phyloP scores from a whole-genome alignment of 2,797 vertebrate genomes.

The Muscicapa comitata region DNA sequence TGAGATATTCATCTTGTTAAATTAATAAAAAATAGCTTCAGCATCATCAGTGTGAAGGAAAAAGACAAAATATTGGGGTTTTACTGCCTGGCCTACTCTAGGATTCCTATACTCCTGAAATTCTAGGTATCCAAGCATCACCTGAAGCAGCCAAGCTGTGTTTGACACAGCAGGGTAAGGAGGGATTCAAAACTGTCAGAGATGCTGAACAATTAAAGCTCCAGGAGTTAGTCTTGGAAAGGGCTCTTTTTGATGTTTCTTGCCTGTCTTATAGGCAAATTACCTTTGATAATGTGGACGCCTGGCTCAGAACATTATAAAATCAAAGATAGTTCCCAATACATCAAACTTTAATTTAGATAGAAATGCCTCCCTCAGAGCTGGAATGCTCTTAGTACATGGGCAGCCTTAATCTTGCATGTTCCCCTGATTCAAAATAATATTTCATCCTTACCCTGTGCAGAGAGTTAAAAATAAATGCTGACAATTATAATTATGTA shows the following conservation, averaged over 20 bases:
- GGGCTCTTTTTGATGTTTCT: conserved; percentile 28
- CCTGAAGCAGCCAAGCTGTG: not conserved
- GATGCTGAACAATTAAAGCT: conserved; percentile 18
- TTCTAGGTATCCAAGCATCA: not conserved
- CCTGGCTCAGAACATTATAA: conserved; percentile 33
- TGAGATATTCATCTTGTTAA: not conserved
- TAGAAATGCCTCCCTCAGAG: conserved; percentile 48
- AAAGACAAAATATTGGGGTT: not conserved
- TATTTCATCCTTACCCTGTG: conserved; percentile 35
- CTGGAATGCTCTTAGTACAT: conserved; percentile 30
- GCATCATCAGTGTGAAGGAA: not conserved
- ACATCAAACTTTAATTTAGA: conserved; percentile 56
- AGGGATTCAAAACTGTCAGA: not conserved
- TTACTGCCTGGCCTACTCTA: not conserved
- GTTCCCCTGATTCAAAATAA: conserved; percentile 15
- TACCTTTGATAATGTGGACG: conserved; percentile 28
- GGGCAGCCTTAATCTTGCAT: conserved; percentile 51
- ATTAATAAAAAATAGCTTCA: not conserved
- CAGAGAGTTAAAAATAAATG: conserved; percentile 41
- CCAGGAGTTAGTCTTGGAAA: not conserved
- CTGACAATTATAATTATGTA: conserved; percentile 28
- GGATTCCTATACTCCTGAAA: accelerated
- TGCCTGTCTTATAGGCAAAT: not conserved
- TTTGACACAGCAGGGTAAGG: not conserved
- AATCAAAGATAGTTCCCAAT: conserved; percentile 49